Base-by-base conservation (phyloP, 30 jellyfish, hydroid and myxozoan genomes). In the Rhopilema esculentum region DNA sequence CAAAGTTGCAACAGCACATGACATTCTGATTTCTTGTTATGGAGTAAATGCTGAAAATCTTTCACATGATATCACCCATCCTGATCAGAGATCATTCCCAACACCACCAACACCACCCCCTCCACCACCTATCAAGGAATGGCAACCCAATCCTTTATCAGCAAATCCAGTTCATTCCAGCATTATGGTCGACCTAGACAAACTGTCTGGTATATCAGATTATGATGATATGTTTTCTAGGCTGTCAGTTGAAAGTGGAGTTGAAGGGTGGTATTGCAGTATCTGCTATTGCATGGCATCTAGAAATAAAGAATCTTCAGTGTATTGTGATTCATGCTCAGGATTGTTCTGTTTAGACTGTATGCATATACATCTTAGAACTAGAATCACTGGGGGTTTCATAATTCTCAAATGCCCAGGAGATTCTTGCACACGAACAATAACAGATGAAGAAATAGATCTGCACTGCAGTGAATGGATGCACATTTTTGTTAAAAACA, bases 331-430 rank as follows among this genome's bases (percentile, higher is more conserved):
- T 7, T 63, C 33, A 24, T 87, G 96, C 62, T 21, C 22, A 7
- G 75, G 70, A 12, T 53, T 22, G 0, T 8, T 77, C 29, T 87
- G 96, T 72, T 25, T 30, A 0, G 66, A 40, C 4, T 87, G 96
- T 52, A 64, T 87, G 84, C 86, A 87, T 22, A 62, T 32, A 81
- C 84, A 87, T 31, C 50, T 87, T 27, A 87, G 32, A 70, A 71
- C 83, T 8, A 48, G 77, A 71, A 69, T 87, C 31, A 77, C 71
- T 21, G 88, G 77, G 12, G 96, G 96, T 40, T 87, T 77, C 65
- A 81, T 71, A 1, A 79, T 28, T n/a, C 29, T 88, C 1, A 27
- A 28, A 6, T 88, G 97, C 31, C 97, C 97, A 12, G 88, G 76
- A 19, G 83, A 66, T 23, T 63, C 73, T 31, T 88, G 97, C 74